Base-by-base conservation (phyloP, 92 coral and sea anemone genomes). In the Diadumene lineata region DNA sequence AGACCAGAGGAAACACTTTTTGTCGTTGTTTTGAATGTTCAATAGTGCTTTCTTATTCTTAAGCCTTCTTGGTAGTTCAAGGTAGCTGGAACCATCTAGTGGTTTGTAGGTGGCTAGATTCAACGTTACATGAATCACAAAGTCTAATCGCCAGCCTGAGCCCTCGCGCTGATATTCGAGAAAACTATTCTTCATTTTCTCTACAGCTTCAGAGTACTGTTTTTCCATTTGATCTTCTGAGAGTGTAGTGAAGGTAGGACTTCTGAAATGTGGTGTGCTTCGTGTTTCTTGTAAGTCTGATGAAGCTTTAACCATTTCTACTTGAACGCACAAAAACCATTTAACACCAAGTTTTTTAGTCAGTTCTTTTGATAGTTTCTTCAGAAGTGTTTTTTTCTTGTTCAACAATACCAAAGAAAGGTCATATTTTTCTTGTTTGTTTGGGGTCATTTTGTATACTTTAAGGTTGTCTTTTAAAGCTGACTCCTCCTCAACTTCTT, bases 31-130 rank as follows among this genome's bases (percentile, higher is more conserved):
- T 51, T n/a, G n/a, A n/a, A 82, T 38, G 62, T 87, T 79, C 18
- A 82, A 60, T 30, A 87, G 57, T 29, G 88, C 88, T 61, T 87
- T 82, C 73, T 80, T 87, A 16, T 60, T 68, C 10, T 53, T 22
- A 7, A 82, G 61, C 24, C 1, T 60, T 29, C 79, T 73, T 16
- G 92, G 85, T 1, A 77, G 73, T 0, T 70, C 75, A 21, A 81
- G 19, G 21, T 86, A 78, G n/a, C 91, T 82, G 7, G 74, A 63
- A 0, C 87, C 91, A 34, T 50, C 70, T 18, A 87, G 69, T 25
- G 83, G 85, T 28, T 55, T 48, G 74, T 85, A 85, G 7, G 55
- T 33, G 13, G 83, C 80, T 4, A 81, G 43, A 31, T 23, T 10
- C 23, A 86, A 64, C 2, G 53, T 66, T 0, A 81, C 60, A 56